A percentile compares a stretch with the other conserved stretches of the same genome.
Evolutionary conservation across 2,888 invertebrate species (phyloP).

Genomic region (Fragum fragum): DNA sequence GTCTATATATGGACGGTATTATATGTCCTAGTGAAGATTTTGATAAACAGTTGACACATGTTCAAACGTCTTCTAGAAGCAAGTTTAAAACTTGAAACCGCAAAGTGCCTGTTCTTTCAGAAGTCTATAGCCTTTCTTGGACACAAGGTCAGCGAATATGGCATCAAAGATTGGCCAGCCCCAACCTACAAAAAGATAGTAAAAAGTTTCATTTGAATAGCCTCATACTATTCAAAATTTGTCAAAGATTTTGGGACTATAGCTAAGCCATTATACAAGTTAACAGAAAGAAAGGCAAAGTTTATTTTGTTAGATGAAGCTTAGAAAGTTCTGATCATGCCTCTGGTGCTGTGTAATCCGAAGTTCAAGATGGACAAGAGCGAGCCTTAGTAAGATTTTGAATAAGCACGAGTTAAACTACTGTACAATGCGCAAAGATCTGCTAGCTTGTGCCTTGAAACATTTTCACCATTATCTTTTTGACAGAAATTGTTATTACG

Average conservation of each 20-base stretch:
- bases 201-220: conserved; percentile 45
- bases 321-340: neutral
- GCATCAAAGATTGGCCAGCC: conserved; percentile 53
- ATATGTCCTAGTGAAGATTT: conserved; percentile 42
- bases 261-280: conserved; percentile 43
- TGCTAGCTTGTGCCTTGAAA: conserved; percentile 28
- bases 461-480: conserved; percentile 28
- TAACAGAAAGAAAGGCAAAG: conserved; percentile 29
- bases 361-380: conserved; percentile 16
- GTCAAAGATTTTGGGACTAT: conserved; percentile 50
- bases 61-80: conserved; percentile 47
- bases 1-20: conserved; percentile 53
- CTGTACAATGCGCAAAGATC: conserved; percentile 17
- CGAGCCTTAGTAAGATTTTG: conserved; percentile 37
- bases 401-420: conserved; percentile 9
- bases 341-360: conserved; percentile 15
- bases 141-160: conserved; percentile 52
- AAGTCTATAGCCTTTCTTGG: conserved; percentile 50
- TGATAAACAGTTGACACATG: conserved; percentile 35
- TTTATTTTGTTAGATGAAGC: conserved; percentile 13
- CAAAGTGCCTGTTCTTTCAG: conserved; percentile 61
- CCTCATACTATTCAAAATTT: conserved; percentile 51
- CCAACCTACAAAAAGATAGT: conserved; percentile 38
- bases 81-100: conserved; percentile 57
- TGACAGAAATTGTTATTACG: conserved; percentile 6